Evolutionary conservation across 2,113 vertebrate genomes (phyloP).

Genomic region (Forbesichthys agassizii): DNA sequence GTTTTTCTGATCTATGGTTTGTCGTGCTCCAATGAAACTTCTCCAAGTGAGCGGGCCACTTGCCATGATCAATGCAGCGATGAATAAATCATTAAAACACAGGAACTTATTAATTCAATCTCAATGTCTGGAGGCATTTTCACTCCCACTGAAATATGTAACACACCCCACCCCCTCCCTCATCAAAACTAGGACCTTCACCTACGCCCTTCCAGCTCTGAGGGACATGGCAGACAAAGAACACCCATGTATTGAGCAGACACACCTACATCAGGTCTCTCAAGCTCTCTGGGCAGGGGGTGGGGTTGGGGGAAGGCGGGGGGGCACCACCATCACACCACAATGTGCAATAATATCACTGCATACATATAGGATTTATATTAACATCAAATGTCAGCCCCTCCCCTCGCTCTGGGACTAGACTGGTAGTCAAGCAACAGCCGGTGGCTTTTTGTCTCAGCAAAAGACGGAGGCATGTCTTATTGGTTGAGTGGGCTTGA

Average conservation of each 20-base stretch:
- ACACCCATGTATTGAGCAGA: constrained; percentile 38
- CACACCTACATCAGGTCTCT: constrained; percentile 22
- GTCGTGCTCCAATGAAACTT: too few relatives aligned
- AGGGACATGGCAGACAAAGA: constrained; percentile 51
- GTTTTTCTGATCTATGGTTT: too few relatives aligned
- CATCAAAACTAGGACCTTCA: constrained; percentile 71
- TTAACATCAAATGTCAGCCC: constrained; percentile 38
- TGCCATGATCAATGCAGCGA: background rate
- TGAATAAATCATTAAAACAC: constrained; percentile 24
- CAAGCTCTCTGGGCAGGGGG: constrained; percentile 6
- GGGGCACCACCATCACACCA: constrained; percentile 25
- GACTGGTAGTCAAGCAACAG: constrained; percentile 13
- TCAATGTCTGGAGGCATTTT: constrained; percentile 47
- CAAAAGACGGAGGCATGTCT: constrained; percentile 8
- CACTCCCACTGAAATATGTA: background rate
- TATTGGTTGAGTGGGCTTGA: background rate
- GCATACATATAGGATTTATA: constrained; percentile 36
- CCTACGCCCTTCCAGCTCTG: constrained; percentile 59
- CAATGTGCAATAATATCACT: constrained; percentile 46
- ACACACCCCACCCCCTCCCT: constrained; percentile 16
- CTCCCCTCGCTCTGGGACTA: constrained; percentile 11
- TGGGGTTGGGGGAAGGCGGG: background rate
- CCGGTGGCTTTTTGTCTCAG: constrained; percentile 36
- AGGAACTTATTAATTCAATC: constrained; percentile 50
- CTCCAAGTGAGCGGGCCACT: too few relatives aligned